Evolutionary conservation across 2,797 vertebrate species (phyloP), one percentile per base, ranked within the genome.

Genomic region (Rhinella marina): DNA sequence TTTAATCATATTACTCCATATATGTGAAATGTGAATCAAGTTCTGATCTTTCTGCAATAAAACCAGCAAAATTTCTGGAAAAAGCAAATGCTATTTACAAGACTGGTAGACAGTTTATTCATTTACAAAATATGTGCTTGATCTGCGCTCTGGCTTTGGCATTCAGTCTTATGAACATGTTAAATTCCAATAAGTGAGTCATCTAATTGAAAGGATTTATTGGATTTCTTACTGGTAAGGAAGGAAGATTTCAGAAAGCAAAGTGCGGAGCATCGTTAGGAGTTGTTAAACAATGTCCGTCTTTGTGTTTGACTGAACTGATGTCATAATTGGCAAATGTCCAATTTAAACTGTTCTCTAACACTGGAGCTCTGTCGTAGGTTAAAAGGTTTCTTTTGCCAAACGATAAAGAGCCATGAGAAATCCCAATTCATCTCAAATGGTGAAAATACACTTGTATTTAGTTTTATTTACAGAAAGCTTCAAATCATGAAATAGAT

Each of bases 261-360:
- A 91, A 82, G 92, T 94, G 92, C 93, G 89, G 88, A 91, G 89
- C 41, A 80, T 93, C 88, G 89, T 92, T 93, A 92, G 87, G 91
- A 89, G 88, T 91, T 70, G 52, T 79, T 88, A 88, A 90, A 96
- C 94, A 97, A 96, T 94, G 91, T 88, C 86, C 91, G 92, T 90
- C 91, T 87, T 95, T 95, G 91, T 92, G 90, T 87, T 86, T 91
- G 90, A 91, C 91, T 92, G 87, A 92, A 91, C 92, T 95, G 94
- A 95, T 93, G 93, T 95, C 94, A 94, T 93, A 85, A 92, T 95
- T 96, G 96, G 95, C 95, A 90, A 66, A 90, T 7, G 87, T 90
- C 93, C 93, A 93, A 90, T 91, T 93, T 92, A 88, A 88, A 92
- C 92, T 94, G 90, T 94, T 95, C 92, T 91, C 86, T 90, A 91